Evolutionary conservation across 2,797 vertebrate genomes (phyloP), one percentile per base, ranked within the genome.

Genomic region (Lerista edwardsae): DNA sequence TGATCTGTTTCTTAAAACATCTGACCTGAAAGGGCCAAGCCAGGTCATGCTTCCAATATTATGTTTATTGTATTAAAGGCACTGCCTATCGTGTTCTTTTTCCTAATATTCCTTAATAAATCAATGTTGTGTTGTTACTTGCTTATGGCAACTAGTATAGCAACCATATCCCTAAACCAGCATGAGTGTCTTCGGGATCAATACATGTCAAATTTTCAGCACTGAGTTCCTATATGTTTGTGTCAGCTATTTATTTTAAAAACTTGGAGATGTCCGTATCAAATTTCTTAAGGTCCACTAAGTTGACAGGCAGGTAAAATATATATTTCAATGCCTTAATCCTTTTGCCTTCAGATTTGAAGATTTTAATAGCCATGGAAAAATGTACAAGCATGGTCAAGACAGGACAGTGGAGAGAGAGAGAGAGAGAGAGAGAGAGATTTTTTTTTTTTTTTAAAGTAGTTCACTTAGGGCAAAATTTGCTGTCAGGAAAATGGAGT

Each of bases 381-480:
- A 96, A 94, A 89, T 91, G 93, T 94, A 95, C 89, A 96, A 87
- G 94, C 94, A 47, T 94, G 93, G 94, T 93, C 93, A 91, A 91
- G 94, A 95, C 82, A 95, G 95, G 96, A 95, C 96, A 95, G 80
- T 78, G 86, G 81, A 83, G 93, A 92, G 94, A n/a, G n/a, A n/a
- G n/a, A n/a, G n/a, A n/a, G n/a, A n/a, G n/a, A n/a, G n/a, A n/a
- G n/a, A n/a, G n/a, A n/a, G n/a, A n/a, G n/a, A n/a, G n/a, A n/a
- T n/a, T n/a, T n/a, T n/a, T n/a, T n/a, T n/a, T n/a, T n/a, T n/a
- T n/a, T n/a, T n/a, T n/a, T n/a, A n/a, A n/a, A 95, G 88, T 87
- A 95, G 95, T 95, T 96, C 95, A 97, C 96, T 97, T 94, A 95
- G 95, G 94, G 94, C 95, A 95, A 97, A 96, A 97, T 96, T 94